Percentiles rank a stretch among this genome's conserved stretches.
phyloP scores from a whole-genome alignment of 1,140 invertebrate genomes.

The Brachionus manjavacas region DNA sequence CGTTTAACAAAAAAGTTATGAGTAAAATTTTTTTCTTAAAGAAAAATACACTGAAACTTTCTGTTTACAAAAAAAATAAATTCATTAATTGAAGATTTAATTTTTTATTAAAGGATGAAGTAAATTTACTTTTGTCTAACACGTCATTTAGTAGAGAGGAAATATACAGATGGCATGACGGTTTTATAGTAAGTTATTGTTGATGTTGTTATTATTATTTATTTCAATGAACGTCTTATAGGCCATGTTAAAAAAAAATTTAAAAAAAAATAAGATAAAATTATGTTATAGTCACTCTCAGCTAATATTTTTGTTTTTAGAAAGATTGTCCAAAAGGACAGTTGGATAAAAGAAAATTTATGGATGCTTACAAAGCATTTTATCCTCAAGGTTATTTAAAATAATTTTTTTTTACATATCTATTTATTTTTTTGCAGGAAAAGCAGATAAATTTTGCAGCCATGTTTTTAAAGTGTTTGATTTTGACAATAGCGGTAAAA shows the following conservation, averaged over 20 bases:
- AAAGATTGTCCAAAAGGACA: conserved; percentile 42
- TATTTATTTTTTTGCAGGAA: conserved; percentile 3
- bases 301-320: not conserved
- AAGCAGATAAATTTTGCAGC: conserved; percentile 43
- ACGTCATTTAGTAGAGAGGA: conserved; percentile 23
- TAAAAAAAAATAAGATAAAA: no score
- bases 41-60: no score
- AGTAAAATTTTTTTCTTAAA: no score
- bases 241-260: no score
- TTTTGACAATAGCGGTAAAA: conserved; percentile 15
- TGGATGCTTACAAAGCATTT: conserved; percentile 25
- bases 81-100: not conserved
- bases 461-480: conserved; percentile 43
- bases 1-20: no score
- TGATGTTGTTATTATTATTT: no score
- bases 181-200: conserved; percentile 2
- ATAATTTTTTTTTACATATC: not conserved
- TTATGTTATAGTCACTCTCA: no score
- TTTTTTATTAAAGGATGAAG: not conserved
- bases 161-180: conserved; percentile 40
- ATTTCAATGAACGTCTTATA: no score
- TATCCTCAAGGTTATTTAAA: conserved; percentile 37
- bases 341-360: conserved; percentile 43
- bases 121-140: conserved; percentile 31
- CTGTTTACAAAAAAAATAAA: no score